These are phyloP conservation scores for Apodemus sylvaticus DNA, from an alignment of 2,113 vertebrate species.

Conservation along the genomic window DNA sequence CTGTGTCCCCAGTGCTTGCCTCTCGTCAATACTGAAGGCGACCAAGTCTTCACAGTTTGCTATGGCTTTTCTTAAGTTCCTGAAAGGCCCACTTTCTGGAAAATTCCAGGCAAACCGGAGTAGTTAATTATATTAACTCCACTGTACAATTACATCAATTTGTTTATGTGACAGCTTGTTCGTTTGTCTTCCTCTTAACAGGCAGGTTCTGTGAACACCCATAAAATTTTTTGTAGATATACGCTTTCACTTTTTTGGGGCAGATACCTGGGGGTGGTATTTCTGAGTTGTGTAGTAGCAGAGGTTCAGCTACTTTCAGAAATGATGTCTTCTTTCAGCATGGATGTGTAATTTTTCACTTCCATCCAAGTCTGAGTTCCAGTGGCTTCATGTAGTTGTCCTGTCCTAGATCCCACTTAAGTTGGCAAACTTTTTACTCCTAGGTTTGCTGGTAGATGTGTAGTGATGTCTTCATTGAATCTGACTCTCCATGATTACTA, in stretches of 20 bases:
- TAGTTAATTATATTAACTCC: constrained; percentile 2
- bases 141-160: background rate
- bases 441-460: background rate
- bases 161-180: constrained; percentile 17
- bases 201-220: constrained; percentile 8
- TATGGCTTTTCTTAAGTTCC: constrained; percentile 6
- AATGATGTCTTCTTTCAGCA: constrained; percentile 15
- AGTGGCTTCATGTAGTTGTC: background rate
- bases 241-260: constrained; percentile 19
- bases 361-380: constrained; percentile 21
- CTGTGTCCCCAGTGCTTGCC: background rate
- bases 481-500: constrained; percentile 15
- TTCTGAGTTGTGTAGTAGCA: background rate
- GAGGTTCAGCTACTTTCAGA: constrained; percentile 28
- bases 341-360: background rate
- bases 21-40: background rate
- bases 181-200: constrained; percentile 4
- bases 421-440: constrained; percentile 19
- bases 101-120: background rate
- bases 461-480: constrained; percentile 40
- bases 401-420: background rate
- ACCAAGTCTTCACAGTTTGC: background rate
- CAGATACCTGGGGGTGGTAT: constrained; percentile 17
- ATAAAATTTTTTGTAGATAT: constrained; percentile 33
- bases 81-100: background rate